phyloP scores from a whole-genome alignment of 2,888 invertebrate species.

The Platerodrilus igneus region DNA sequence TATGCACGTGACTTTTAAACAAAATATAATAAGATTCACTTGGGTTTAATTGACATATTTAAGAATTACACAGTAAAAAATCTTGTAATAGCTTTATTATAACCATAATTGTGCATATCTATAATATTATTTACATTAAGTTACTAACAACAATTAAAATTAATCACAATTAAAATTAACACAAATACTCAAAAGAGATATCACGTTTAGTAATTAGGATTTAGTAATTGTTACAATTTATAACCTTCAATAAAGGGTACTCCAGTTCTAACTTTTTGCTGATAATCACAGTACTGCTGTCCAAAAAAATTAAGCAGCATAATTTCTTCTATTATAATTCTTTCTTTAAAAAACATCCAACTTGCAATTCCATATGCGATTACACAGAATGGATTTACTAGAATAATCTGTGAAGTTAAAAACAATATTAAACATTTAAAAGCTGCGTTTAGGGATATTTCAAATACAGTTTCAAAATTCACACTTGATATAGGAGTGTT shows the following conservation, averaged over 20 bases:
- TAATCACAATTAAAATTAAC: no score
- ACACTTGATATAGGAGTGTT: no score
- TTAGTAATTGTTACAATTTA: conserved; percentile 41
- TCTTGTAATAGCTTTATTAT: no score
- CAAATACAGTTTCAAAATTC: no score
- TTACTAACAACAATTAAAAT: not conserved
- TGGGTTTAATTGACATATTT: no score
- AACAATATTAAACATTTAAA: no score
- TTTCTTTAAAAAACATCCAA: conserved; percentile 87
- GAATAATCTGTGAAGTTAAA: conserved; percentile 60
- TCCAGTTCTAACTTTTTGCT: conserved; percentile 76
- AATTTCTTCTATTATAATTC: conserved; percentile 85
- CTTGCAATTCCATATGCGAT: conserved; percentile 75
- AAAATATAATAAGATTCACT: no score
- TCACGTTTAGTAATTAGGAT: conserved; percentile 15
- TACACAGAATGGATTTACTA: conserved; percentile 86
- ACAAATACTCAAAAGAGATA: conserved; percentile 10
- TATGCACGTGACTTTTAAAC: no score
- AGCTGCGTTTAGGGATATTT: no score
- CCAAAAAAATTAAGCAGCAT: conserved; percentile 90
- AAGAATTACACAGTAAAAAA: no score
- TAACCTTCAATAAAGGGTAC: conserved; percentile 85
- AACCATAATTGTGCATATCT: no score
- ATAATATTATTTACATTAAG: no score
- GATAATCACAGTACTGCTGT: conserved; percentile 79